Evolutionary conservation across 1,140 invertebrate genomes (phyloP), one percentile per base, ranked within the genome.

Genomic region (Drosophila ercepeae): DNA sequence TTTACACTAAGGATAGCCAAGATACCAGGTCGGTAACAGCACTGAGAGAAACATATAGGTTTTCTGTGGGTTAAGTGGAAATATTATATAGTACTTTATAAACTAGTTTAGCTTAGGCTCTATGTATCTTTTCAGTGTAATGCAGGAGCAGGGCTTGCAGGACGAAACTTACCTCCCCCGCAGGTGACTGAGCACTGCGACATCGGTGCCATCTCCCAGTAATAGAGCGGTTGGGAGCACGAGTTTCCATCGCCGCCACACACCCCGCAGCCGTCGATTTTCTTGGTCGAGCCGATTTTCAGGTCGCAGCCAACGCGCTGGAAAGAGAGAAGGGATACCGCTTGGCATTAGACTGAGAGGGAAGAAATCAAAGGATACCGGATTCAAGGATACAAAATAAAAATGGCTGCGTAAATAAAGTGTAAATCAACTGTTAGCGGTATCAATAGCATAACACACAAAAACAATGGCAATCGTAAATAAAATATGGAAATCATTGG

Each of bases 241-340:
- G 95, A 94, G 51, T 95, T 95, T 42, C 97, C 97, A 91, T 98
- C 96, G 29, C 97, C 97, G 4, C 97, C 97, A 86, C 97, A 98
- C 14, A 98, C 95, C 1, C 97, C 97, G 84, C 97, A 98, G 60
- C 94, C 94, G 92, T 98, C 97, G 29, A 97, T 94, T 77, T 95
- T 96, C 82, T 95, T 95, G 23, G 94, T 94, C 7, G 97, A 98
- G 14, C 97, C 97, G 58, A 98, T 95, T 83, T 94, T 94, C 53
- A 98, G 93, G 92, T 98, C 97, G 91, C 97, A 98, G 25, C 97
- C 97, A 13, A 98, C 97, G 75, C 95, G 94, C 97, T 98, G 93
- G 9, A 94, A 89, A 57, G 59, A 69, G 59, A 69, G 46, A 63
- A 39, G 58, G 19, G 29, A 55, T 34, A 11, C 3, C 29, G 36